These are phyloP conservation scores for Sepioteuthis lessoniana DNA, from an alignment of 2,888 invertebrate genomes.

Conservation along the genomic window DNA sequence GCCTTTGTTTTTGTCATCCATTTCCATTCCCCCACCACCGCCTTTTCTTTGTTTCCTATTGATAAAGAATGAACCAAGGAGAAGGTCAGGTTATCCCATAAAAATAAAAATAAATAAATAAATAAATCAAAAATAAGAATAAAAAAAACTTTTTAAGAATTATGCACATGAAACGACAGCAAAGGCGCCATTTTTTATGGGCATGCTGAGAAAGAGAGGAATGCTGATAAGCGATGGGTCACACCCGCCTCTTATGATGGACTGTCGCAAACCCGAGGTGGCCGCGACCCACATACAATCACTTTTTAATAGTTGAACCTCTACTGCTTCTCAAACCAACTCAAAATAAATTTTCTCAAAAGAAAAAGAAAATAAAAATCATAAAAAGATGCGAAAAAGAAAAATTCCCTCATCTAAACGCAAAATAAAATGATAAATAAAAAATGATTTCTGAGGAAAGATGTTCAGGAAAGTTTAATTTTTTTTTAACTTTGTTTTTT, in stretches of 20 bases:
- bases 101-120: too few species aligned
- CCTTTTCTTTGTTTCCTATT: background rate
- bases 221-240: background rate
- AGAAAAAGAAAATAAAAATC: background rate
- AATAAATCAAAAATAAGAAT: too few species aligned
- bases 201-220: background rate
- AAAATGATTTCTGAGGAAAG: background rate
- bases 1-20: background rate
- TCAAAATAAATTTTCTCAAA: background rate
- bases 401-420: background rate
- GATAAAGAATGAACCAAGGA: background rate
- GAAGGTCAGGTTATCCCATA: background rate
- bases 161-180: background rate
- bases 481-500: background rate
- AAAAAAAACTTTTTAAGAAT: background rate
- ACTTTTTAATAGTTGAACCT: background rate
- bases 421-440: background rate
- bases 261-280: conserved; percentile 33
- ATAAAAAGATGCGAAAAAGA: background rate
- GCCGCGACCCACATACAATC: conserved; percentile 23
- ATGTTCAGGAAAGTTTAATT: background rate
- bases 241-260: background rate
- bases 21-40: background rate
- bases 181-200: conserved; percentile 33
- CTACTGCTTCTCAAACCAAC: background rate